Base-by-base conservation (phyloP, 2,888 invertebrate genomes). In the Drosophila colorata region DNA sequence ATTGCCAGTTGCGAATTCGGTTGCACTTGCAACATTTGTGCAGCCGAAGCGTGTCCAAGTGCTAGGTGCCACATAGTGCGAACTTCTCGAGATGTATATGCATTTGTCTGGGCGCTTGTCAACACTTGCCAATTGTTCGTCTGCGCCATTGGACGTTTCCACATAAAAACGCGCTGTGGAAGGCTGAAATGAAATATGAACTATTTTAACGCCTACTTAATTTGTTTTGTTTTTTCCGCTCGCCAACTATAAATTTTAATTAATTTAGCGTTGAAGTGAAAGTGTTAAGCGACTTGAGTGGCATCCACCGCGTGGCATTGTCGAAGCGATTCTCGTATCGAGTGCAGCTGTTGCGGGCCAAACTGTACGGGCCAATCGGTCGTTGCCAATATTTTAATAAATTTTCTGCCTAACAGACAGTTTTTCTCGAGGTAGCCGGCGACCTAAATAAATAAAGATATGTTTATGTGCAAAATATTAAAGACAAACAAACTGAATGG, bases 141-240 rank as follows among this genome's bases (percentile, higher is more conserved):
- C 89, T 81, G 86, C 69, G 66, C 69, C 77, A 46, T 69, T 79
- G 71, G 72, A 65, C 56, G 72, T 74, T 88, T 83, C 84, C 81
- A 88, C 73, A 77, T 82, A 88, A 83, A 74, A 68, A 60, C 64
- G 46, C 48, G 14, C 33, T 43, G 60, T 49, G 66, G 35, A 57
- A 59, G 60, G 35, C 52, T 60, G 46, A 83, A 82, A 90, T 90
- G 90, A 90, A 90, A 90, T 91, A 91, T 90, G 89, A 90, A 90
- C 91, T 90, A 88, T 90, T 90, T 90, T 89, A 90, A 91, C 91
- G 91, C 90, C 90, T 84, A 91, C 91, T 90, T 91, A 91, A 90
- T 91, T 90, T 90, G 88, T 87, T 90, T 86, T 84, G 63, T 63
- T 74, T 83, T 81, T 80, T 61, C 73, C 56, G 69, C 74, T 64